Conservation (phyloP, 2,888 invertebrate species). For the Gonocerus acuteangulatus region DNA sequence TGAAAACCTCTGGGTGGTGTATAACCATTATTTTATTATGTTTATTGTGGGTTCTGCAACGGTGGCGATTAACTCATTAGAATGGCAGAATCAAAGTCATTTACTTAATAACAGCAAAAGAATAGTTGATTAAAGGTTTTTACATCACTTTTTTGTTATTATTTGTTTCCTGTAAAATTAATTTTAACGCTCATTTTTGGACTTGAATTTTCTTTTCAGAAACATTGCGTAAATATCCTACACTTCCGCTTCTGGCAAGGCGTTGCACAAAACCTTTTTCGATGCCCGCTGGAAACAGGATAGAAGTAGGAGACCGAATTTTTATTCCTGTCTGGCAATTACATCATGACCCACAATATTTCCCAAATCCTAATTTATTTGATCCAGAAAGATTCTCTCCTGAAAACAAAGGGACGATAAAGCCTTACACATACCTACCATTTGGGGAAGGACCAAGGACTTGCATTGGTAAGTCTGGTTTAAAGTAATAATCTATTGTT, state of each 20-base stretch:
- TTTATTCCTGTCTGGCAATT: constrained; percentile 52
- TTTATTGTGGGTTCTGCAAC: too few relatives aligned
- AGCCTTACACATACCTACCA: constrained; percentile 50
- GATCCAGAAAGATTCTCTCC: constrained; percentile 54
- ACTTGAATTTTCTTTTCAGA: constrained; percentile 26
- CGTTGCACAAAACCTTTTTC: constrained; percentile 42
- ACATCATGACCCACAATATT: constrained; percentile 54
- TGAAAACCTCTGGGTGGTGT: too few relatives aligned
- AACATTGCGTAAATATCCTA: constrained; percentile 43
- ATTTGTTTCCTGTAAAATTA: too few relatives aligned
- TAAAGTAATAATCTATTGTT: not conserved
- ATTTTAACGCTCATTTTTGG: not conserved
- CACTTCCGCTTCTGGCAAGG: constrained; percentile 42
- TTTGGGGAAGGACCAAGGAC: constrained; percentile 54
- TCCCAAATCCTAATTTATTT: constrained; percentile 55
- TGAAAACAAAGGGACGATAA: constrained; percentile 49
- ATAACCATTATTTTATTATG: too few relatives aligned
- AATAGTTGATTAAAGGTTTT: too few relatives aligned
- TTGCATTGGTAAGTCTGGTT: constrained; percentile 48
- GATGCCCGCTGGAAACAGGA: constrained; percentile 35
- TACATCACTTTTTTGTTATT: too few relatives aligned
- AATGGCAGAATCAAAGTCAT: too few relatives aligned
- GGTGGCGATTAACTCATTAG: too few relatives aligned
- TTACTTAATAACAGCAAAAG: too few relatives aligned
- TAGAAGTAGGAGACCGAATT: constrained; percentile 42